phyloP scores from a whole-genome alignment of 1,140 invertebrate species.

The Sycophila sp. region DNA sequence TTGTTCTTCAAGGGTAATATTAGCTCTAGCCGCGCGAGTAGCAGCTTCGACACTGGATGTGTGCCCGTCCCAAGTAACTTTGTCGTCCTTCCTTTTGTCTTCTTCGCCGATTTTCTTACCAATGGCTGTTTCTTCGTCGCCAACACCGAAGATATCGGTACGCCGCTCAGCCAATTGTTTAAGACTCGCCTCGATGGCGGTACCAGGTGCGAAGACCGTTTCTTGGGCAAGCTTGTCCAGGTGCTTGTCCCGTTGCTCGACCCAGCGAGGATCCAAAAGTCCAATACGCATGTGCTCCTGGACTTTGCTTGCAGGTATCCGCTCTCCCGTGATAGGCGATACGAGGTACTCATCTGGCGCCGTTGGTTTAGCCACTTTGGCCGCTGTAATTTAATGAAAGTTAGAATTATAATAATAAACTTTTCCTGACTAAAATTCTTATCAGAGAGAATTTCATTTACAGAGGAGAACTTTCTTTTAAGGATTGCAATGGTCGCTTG shows the following conservation, averaged over 20 bases:
- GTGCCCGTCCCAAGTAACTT: constrained; percentile 98
- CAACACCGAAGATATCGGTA: constrained; percentile 99
- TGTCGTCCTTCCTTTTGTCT: constrained; percentile 86
- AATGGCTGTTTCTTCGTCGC: constrained; percentile 97
- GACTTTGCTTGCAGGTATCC: constrained; percentile 95
- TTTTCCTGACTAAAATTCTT: background rate
- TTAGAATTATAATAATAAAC: constrained; percentile 19
- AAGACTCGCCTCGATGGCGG: constrained; percentile 94
- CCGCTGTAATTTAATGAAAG: too few relatives aligned
- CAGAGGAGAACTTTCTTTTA: too few relatives aligned
- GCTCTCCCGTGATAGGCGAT: constrained; percentile 97
- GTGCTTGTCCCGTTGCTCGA: constrained; percentile 93
- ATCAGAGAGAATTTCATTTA: too few relatives aligned
- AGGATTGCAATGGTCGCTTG: background rate
- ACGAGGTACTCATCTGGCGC: constrained; percentile 91
- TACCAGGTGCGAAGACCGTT: constrained; percentile 86
- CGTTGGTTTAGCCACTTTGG: constrained; percentile 69
- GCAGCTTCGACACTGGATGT: constrained; percentile 93
- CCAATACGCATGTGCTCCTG: constrained; percentile 98
- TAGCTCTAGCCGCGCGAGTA: constrained; percentile 89
- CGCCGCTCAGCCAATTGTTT: constrained; percentile 96
- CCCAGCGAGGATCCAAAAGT: constrained; percentile 96
- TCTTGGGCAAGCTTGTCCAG: constrained; percentile 88
- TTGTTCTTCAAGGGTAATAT: constrained; percentile 96
- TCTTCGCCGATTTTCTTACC: constrained; percentile 99